Evolutionary conservation across 2,113 vertebrate species (phyloP).

Genomic region (Callorhinus ursinus): DNA sequence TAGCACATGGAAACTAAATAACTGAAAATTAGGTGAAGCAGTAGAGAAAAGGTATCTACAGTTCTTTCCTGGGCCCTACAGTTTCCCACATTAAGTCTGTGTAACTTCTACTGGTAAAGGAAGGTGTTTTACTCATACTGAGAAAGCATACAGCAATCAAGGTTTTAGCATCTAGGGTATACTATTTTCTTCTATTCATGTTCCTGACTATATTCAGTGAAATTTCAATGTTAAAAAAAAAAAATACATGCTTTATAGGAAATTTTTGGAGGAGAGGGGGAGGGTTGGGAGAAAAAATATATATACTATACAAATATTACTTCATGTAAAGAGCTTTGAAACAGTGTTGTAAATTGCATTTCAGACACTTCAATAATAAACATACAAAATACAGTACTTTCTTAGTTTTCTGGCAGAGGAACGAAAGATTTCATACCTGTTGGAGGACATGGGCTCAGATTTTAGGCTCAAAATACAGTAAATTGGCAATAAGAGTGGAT

Average conservation of each 20-base stretch:
- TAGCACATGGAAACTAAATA: neutral
- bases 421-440: constrained; percentile 75
- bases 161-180: neutral
- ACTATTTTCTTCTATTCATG: neutral
- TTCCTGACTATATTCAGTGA: constrained; percentile 61
- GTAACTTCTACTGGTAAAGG: neutral
- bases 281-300: constrained; percentile 58
- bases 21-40: constrained; percentile 41
- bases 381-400: constrained; percentile 87
- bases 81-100: neutral
- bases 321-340: constrained; percentile 80
- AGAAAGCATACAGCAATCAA: neutral
- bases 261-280: constrained; percentile 25
- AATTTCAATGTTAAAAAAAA: constrained; percentile 45
- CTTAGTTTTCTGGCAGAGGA: constrained; percentile 81
- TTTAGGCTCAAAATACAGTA: constrained; percentile 87
- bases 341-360: constrained; percentile 79
- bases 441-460: constrained; percentile 86
- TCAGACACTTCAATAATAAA: constrained; percentile 70
- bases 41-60: neutral
- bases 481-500: constrained; percentile 83
- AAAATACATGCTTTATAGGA: neutral
- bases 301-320: constrained; percentile 39
- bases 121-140: constrained; percentile 5
- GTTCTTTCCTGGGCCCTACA: neutral